These are phyloP conservation scores for Bombylius discolor DNA, from an alignment of 2,888 invertebrate species.

Conservation along the genomic window DNA sequence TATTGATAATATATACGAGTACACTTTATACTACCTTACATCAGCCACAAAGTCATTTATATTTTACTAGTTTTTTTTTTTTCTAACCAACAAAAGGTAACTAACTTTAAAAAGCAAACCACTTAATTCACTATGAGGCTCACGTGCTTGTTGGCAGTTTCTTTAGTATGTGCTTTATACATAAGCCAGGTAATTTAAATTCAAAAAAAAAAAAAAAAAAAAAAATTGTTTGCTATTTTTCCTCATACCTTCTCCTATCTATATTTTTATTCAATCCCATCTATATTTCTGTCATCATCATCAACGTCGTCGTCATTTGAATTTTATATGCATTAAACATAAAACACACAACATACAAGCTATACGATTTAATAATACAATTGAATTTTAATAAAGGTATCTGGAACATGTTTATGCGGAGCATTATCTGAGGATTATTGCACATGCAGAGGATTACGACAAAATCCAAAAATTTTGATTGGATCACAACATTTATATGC, in stretches of 20 bases:
- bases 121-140: neutral
- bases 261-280: no score
- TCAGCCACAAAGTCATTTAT: no score
- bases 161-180: neutral
- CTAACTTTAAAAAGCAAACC: neutral
- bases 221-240: neutral
- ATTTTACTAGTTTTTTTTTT: no score
- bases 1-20: no score
- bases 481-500: neutral
- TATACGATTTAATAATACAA: no score
- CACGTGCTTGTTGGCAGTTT: neutral
- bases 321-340: no score
- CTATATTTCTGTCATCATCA: no score
- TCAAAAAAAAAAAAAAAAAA: neutral
- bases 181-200: neutral
- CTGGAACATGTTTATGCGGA: constrained; percentile 27
- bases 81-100: neutral
- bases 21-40: no score
- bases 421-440: constrained; percentile 27
- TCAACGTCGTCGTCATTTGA: no score
- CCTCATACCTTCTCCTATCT: neutral
- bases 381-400: constrained; percentile 16
- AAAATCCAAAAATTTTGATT: constrained; percentile 7
- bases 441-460: constrained; percentile 10
- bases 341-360: no score